Evolutionary conservation across 1,140 invertebrate genomes (phyloP).

Genomic region (Triops longicaudatus): DNA sequence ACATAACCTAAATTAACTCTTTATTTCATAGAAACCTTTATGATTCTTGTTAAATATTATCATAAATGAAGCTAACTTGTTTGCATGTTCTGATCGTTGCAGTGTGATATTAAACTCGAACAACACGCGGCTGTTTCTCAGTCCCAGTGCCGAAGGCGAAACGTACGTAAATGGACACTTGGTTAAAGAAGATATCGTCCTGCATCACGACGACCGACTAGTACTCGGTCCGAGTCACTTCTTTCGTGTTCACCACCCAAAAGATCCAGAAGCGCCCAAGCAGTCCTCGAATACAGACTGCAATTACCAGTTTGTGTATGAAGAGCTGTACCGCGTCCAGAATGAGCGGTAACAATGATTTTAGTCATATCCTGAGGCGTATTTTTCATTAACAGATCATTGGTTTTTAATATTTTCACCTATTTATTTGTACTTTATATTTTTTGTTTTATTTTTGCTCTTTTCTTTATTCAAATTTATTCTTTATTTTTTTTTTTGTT

Average conservation of each 20-base stretch:
- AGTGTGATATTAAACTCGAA: conserved; percentile 44
- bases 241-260: conserved; percentile 49
- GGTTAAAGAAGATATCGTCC: conserved; percentile 37
- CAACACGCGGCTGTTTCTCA: conserved; percentile 36
- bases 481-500: too few relatives aligned
- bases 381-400: too few relatives aligned
- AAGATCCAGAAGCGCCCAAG: conserved; percentile 34
- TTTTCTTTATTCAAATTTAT: too few relatives aligned
- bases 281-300: conserved; percentile 38
- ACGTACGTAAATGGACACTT: conserved; percentile 59
- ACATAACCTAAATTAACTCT: too few relatives aligned
- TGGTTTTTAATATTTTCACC: too few relatives aligned
- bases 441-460: too few relatives aligned
- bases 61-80: too few relatives aligned
- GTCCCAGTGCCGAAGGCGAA: conserved; percentile 43
- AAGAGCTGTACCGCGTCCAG: conserved; percentile 53
- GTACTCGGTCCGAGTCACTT: conserved; percentile 60
- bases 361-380: too few relatives aligned
- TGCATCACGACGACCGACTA: conserved; percentile 55
- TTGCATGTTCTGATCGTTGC: conserved; percentile 48
- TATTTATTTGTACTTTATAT: too few relatives aligned
- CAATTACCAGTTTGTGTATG: conserved; percentile 54
- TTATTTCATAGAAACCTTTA: too few relatives aligned
- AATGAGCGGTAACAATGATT: conserved; percentile 41
- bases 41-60: too few relatives aligned